Conservation (phyloP, 2,113 vertebrate genomes). For the Sturnus vulgaris region DNA sequence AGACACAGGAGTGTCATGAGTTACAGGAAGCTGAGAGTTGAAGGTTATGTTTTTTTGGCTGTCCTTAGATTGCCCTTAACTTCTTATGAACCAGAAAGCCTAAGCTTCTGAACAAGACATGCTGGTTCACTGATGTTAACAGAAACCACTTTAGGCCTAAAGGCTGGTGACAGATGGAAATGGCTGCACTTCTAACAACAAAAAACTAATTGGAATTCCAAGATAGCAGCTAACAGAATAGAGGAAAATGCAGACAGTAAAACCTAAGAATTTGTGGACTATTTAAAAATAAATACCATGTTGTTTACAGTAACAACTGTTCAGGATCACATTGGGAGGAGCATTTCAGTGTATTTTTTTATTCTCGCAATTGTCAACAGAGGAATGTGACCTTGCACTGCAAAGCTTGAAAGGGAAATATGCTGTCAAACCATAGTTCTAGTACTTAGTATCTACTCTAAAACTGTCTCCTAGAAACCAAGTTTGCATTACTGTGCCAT, state of each 20-base stretch:
- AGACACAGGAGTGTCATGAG: background rate
- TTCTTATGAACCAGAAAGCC: background rate
- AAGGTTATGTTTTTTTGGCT: background rate
- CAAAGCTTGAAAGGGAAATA: background rate
- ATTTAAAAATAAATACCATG: background rate
- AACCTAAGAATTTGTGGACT: background rate
- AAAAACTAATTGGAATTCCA: background rate
- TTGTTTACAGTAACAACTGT: background rate
- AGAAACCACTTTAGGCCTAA: background rate
- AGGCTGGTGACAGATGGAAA: background rate
- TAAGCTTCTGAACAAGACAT: background rate
- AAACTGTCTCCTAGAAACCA: background rate
- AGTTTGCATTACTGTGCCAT: slow-evolving; percentile 18
- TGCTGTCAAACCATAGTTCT: background rate
- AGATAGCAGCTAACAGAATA: background rate
- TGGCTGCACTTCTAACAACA: background rate
- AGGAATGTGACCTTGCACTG: background rate
- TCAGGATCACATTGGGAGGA: background rate
- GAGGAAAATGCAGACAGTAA: background rate
- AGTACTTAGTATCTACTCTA: background rate
- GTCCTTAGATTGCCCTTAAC: background rate
- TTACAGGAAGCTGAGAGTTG: background rate
- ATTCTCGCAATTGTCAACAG: background rate
- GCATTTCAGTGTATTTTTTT: background rate
- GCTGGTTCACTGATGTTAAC: background rate